phyloP scores from a whole-genome alignment of 1,140 invertebrate genomes.

The Ceratina japonica region DNA sequence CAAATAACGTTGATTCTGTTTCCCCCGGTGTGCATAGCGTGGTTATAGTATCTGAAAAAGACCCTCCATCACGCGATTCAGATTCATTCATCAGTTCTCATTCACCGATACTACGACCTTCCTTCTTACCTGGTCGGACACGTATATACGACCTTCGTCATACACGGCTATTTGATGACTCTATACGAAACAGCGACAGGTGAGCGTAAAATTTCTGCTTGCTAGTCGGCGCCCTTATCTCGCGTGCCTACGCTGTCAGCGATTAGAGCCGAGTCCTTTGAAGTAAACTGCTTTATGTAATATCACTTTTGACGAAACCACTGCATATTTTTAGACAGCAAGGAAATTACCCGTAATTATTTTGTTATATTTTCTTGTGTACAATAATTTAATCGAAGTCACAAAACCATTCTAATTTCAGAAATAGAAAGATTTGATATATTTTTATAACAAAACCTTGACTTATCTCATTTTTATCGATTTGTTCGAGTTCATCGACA shows the following conservation, averaged over 20 bases:
- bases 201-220: slow-evolving; percentile 33
- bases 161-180: slow-evolving; percentile 28
- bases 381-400: too few species aligned
- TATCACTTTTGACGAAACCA: background rate
- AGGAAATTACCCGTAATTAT: background rate
- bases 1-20: background rate
- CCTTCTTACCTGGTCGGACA: slow-evolving; percentile 28
- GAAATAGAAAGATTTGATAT: too few species aligned
- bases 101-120: slow-evolving; percentile 16
- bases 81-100: slow-evolving; percentile 34
- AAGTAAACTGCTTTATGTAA: background rate
- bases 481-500: too few species aligned
- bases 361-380: background rate
- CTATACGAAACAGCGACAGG: slow-evolving; percentile 17
- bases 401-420: too few species aligned
- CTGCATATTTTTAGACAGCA: too few species aligned
- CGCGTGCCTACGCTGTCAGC: background rate
- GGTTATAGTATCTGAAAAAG: slow-evolving; percentile 14
- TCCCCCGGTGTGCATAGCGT: background rate
- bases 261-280: slow-evolving; percentile 3
- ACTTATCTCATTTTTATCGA: too few species aligned
- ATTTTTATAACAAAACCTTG: too few species aligned
- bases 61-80: slow-evolving; percentile 12
- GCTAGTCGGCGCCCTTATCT: background rate
- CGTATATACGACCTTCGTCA: slow-evolving; percentile 9